Base-by-base conservation (phyloP, 2,113 vertebrate genomes). In the Lophura nycthemera region DNA sequence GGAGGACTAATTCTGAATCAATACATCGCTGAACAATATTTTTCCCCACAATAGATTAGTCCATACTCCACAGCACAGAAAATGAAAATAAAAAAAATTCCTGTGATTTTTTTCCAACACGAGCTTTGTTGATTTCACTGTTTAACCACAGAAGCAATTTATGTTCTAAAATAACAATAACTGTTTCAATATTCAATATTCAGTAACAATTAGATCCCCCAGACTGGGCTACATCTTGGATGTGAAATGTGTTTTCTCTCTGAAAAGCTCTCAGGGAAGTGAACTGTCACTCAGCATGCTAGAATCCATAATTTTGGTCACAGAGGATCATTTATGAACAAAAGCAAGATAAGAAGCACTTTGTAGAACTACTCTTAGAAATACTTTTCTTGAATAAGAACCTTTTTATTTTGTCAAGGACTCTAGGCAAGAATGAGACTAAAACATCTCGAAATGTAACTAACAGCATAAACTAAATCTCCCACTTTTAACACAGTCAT, bases 81-180 rank as follows among this genome's bases (percentile, higher is more conserved):
- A 76, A 93, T 24, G 11, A 10, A 56, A 56, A 56, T 38, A 11
- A 32, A 32, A 56, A 56, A 52, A 52, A 75, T 64, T 64, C 6
- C 5, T 1, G 4, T 3, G 0, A 47, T 36, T 85, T 63, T 63
- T 76, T 80, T 21, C 54, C 89, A 76, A 54, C 12, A 34, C 4
- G 3, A 74, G 9, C 11, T 76, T 83, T 73, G 45, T 43, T 89
- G 38, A 32, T 83, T 82, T 57, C 65, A 48, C 21, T 72, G 48
- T 71, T 88, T 92, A 70, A 38, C 89, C 36, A 25, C 13, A 66
- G 89, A 89, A 88, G 21, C 30, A 89, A 81, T 74, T 90, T 48
- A 78, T 64, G 32, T 83, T 80, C 67, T 75, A 81, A 50, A 27
- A 81, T 61, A 81, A 67, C 25, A 81, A 12, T 52, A 82, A 36